Evolutionary conservation across 2,797 vertebrate species (phyloP).

Genomic region (Sebastiscus tertius): DNA sequence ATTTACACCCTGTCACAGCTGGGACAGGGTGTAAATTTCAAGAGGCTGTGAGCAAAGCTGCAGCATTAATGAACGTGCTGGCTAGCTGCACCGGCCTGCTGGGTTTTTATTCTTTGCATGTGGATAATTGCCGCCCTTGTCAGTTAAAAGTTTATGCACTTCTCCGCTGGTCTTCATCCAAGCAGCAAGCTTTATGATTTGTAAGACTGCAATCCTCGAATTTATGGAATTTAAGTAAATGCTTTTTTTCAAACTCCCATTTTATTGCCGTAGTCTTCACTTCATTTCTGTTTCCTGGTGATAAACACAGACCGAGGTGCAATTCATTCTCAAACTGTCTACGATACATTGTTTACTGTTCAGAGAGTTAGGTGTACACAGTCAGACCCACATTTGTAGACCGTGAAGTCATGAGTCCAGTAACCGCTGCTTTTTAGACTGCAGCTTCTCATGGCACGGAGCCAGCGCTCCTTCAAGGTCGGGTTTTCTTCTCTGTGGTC

Average conservation of each 20-base stretch:
- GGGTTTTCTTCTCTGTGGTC: constrained; percentile 68
- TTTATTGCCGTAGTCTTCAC: constrained; percentile 31
- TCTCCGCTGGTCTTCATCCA: constrained; percentile 61
- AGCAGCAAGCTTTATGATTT: constrained; percentile 67
- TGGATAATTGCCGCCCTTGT: constrained; percentile 75
- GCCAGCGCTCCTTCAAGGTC: constrained; percentile 64
- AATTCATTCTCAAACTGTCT: constrained; percentile 34
- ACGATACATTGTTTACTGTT: constrained; percentile 50
- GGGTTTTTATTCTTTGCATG: constrained; percentile 64
- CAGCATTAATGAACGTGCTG: constrained; percentile 68
- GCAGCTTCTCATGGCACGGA: constrained; percentile 56
- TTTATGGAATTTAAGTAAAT: constrained; percentile 59
- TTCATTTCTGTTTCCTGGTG: constrained; percentile 46
- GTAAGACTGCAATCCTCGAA: constrained; percentile 47
- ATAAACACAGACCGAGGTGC: constrained; percentile 32
- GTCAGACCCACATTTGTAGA: constrained; percentile 59
- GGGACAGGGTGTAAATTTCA: constrained; percentile 1
- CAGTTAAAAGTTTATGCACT: constrained; percentile 71
- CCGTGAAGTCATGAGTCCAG: constrained; percentile 68
- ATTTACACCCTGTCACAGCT: constrained; percentile 71
- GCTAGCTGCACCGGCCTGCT: constrained; percentile 54
- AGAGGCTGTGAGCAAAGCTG: constrained; percentile 48
- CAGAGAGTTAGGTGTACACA: constrained; percentile 25
- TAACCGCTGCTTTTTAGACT: constrained; percentile 54
- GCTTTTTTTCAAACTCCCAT: constrained; percentile 27